These are phyloP conservation scores for Calameuta idolon DNA, from an alignment of 2,888 invertebrate genomes.

Conservation along the genomic window DNA sequence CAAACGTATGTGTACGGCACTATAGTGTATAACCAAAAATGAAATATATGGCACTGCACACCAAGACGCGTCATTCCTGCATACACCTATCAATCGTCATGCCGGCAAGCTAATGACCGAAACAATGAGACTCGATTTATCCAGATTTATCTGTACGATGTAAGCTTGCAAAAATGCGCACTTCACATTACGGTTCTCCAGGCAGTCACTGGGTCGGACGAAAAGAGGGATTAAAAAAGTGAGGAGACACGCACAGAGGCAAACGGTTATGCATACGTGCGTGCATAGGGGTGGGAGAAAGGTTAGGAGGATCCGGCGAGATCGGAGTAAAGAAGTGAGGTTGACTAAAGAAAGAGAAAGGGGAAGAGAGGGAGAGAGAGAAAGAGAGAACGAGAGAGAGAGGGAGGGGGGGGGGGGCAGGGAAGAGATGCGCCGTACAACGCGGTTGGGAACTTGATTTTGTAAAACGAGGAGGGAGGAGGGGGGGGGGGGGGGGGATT, in stretches of 20 bases:
- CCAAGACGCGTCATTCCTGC: conserved; percentile 17
- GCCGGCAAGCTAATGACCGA: conserved; percentile 50
- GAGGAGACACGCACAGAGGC: not conserved
- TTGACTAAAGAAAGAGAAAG: conserved; percentile 24
- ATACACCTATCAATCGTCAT: conserved; percentile 53
- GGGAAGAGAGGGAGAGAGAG: conserved; percentile 15
- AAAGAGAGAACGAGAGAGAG: conserved; percentile 24
- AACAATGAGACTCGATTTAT: conserved; percentile 43
- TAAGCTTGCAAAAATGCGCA: conserved; percentile 46
- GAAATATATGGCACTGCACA: too few species aligned
- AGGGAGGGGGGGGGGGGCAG: conserved; percentile 19
- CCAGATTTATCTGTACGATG: conserved; percentile 36
- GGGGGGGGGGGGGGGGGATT: too few species aligned
- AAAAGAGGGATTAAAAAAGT: conserved; percentile 3
- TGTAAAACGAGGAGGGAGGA: too few species aligned
- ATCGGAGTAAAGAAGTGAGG: conserved; percentile 28
- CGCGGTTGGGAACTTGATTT: too few species aligned
- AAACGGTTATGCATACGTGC: too few species aligned
- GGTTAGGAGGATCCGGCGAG: conserved; percentile 23
- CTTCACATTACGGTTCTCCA: conserved; percentile 26
- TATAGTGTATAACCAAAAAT: too few species aligned
- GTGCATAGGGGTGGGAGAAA: too few species aligned
- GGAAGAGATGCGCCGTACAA: not conserved
- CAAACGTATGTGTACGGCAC: too few species aligned
- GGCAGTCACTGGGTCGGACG: not conserved